Evolutionary conservation across 1,140 invertebrate genomes (phyloP).

Genomic region (Bacillus rossius): DNA sequence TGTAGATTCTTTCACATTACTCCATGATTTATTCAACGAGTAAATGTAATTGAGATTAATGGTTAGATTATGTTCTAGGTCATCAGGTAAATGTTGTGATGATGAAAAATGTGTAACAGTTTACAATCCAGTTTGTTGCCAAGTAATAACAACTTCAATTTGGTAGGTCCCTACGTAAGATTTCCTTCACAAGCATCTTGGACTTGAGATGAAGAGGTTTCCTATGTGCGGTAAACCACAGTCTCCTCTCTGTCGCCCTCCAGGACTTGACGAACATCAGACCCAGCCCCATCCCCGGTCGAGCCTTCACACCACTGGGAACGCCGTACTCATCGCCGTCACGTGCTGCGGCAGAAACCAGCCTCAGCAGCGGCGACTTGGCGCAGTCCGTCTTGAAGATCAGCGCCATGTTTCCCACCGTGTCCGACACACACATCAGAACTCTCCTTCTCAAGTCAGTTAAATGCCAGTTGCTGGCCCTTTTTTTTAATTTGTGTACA

Average conservation of each 20-base stretch:
- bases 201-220: no score
- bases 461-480: slow-evolving; percentile 8
- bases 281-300: slow-evolving; percentile 32
- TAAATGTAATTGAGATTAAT: no score
- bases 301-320: slow-evolving; percentile 39
- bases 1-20: no score
- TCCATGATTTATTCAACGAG: no score
- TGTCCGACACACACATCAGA: slow-evolving; percentile 80
- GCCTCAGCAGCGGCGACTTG: slow-evolving; percentile 54
- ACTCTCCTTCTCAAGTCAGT: slow-evolving; percentile 83
- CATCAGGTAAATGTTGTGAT: no score
- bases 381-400: slow-evolving; percentile 74
- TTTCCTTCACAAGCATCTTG: no score
- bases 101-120: no score
- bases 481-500: slow-evolving; percentile 7
- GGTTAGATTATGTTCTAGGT: no score
- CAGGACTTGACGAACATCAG: slow-evolving; percentile 44
- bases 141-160: no score
- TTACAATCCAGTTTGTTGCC: no score
- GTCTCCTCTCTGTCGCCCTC: not conserved
- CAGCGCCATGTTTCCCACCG: slow-evolving; percentile 86
- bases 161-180: no score
- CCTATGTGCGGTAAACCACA: no score
- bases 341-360: slow-evolving; percentile 55
- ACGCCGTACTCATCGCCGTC: slow-evolving; percentile 44